These are phyloP conservation scores for Centruroides sculpturatus DNA, from an alignment of 1,140 invertebrate genomes.

Conservation along the genomic window DNA sequence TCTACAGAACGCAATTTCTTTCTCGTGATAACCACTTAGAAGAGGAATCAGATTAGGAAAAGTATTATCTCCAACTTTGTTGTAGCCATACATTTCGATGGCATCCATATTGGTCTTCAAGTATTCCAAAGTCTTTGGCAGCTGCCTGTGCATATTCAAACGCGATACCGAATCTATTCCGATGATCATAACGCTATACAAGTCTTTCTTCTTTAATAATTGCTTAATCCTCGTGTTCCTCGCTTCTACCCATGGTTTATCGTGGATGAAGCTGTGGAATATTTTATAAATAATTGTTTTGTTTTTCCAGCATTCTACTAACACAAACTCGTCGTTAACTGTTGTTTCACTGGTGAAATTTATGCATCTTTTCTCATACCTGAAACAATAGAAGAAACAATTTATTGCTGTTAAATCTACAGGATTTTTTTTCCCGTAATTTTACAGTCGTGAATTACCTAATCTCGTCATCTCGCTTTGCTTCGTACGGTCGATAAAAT, in stretches of 20 bases:
- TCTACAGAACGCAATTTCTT: conserved; percentile 6
- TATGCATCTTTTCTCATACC: background rate
- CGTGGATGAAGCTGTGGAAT: conserved; percentile 13
- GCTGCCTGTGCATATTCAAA: conserved; percentile 39
- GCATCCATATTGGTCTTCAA: conserved; percentile 27
- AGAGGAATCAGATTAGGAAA: conserved; percentile 32
- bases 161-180: conserved; percentile 43
- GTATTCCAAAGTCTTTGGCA: conserved; percentile 34
- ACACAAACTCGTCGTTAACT: conserved; percentile 9
- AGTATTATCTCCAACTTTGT: conserved; percentile 34
- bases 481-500: too few relatives aligned
- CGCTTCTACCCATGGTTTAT: conserved; percentile 4
- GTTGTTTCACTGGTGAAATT: background rate
- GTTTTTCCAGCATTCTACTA: conserved; percentile 1
- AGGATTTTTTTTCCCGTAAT: too few relatives aligned
- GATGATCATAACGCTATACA: conserved; percentile 32
- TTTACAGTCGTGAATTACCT: too few relatives aligned
- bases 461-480: too few relatives aligned
- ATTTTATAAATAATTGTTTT: conserved; percentile 1
- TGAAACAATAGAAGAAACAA: background rate
- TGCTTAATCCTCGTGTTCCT: background rate
- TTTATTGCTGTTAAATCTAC: too few relatives aligned
- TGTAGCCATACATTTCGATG: conserved; percentile 30
- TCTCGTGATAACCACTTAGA: conserved; percentile 22
- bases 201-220: background rate